Evolutionary conservation across 2,113 vertebrate species (phyloP).

Genomic region (Nipponia nippon): DNA sequence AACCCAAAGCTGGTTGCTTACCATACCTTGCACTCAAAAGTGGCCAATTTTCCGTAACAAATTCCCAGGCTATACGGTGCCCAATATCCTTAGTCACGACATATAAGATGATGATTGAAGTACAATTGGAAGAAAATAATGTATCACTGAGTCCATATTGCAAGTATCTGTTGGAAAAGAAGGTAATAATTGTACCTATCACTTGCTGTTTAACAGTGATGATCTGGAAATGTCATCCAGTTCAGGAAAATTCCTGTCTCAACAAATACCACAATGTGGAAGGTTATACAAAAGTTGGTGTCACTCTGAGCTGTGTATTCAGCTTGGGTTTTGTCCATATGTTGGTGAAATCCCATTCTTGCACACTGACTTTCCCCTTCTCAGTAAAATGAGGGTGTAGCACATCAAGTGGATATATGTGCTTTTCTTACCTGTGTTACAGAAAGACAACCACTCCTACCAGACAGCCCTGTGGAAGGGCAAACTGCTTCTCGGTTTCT

Average conservation of each 20-base stretch:
- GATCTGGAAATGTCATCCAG: not conserved
- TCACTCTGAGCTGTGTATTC: not conserved
- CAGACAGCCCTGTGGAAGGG: not conserved
- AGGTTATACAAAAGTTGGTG: not conserved
- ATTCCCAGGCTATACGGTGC: constrained; percentile 68
- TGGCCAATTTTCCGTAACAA: constrained; percentile 72
- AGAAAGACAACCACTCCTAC: not conserved
- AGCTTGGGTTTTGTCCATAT: not conserved
- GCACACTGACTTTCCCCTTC: not conserved
- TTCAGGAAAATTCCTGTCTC: not conserved
- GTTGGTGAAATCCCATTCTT: not conserved
- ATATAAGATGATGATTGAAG: not conserved
- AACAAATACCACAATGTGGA: not conserved
- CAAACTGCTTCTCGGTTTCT: not conserved
- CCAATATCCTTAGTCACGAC: constrained; percentile 68
- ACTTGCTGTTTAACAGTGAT: not conserved
- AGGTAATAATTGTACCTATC: not conserved
- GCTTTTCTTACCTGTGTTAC: not conserved
- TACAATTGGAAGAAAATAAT: constrained; percentile 1
- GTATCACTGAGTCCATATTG: constrained; percentile 48
- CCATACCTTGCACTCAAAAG: constrained; percentile 63
- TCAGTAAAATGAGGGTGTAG: not conserved
- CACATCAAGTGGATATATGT: too few relatives aligned
- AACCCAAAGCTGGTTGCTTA: not conserved
- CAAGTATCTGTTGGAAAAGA: constrained; percentile 68